A percentile compares a stretch with the other conserved stretches of the same genome.
Evolutionary conservation across 2,113 vertebrate species (phyloP).

Genomic region (Spea multiplicata): DNA sequence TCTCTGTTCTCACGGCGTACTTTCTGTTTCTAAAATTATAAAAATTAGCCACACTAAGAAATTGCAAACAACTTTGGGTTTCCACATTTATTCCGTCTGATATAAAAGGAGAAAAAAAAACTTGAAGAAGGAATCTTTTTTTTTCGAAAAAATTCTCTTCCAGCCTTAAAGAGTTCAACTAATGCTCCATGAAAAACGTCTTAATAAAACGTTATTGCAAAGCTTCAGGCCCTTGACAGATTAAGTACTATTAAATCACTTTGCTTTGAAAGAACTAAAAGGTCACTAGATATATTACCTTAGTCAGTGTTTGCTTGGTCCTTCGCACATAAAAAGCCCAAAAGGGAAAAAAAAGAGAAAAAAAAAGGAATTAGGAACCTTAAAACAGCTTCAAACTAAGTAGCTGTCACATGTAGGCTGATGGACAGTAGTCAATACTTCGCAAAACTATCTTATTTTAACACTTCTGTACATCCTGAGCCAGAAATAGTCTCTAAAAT

Average conservation of each 20-base stretch:
- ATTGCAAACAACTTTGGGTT: background rate
- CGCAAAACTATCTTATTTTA: slow-evolving; percentile 20
- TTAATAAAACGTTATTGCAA: slow-evolving; percentile 78
- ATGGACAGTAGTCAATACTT: slow-evolving; percentile 63
- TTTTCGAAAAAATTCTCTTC: slow-evolving; percentile 50
- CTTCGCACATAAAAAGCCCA: slow-evolving; percentile 52
- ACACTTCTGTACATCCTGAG: too few relatives aligned
- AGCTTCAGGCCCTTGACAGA: slow-evolving; percentile 74
- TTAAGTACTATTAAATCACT: slow-evolving; percentile 81
- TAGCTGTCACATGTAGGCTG: slow-evolving; percentile 62
- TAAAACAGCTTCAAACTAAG: slow-evolving; percentile 67
- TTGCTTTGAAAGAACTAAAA: slow-evolving; percentile 71
- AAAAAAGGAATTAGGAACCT: slow-evolving; percentile 70
- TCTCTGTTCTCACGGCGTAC: too few relatives aligned
- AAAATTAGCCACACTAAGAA: background rate
- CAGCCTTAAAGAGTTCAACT: slow-evolving; percentile 67
- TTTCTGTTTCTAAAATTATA: too few relatives aligned
- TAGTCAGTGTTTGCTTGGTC: slow-evolving; percentile 63
- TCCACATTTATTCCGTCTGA: background rate
- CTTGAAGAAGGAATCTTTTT: slow-evolving; percentile 18
- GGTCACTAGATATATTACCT: slow-evolving; percentile 78
- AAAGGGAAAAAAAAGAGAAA: slow-evolving; percentile 60
- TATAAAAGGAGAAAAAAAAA: background rate
- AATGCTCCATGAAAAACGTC: slow-evolving; percentile 69
- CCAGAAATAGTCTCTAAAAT: background rate